Conservation (phyloP, 2,113 vertebrate species). For the Athene noctua region DNA sequence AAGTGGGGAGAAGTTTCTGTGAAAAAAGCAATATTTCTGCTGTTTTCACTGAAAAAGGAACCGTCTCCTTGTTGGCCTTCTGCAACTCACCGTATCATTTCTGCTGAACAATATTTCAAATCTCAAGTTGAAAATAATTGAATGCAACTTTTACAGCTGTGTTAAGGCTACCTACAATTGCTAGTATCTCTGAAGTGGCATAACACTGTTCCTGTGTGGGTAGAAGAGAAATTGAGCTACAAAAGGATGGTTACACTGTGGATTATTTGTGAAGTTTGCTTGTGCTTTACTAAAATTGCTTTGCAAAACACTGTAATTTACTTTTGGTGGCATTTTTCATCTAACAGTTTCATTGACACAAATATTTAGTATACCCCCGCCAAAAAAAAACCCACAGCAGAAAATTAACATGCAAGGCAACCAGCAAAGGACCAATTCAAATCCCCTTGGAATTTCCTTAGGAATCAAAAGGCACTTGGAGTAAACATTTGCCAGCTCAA, state of each 20-base stretch:
- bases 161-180: not conserved
- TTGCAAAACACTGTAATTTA: not conserved
- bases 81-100: not conserved
- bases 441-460: slow-evolving; percentile 20
- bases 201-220: not conserved
- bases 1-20: not conserved
- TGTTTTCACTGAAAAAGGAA: not conserved
- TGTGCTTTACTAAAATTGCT: not conserved
- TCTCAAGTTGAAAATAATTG: not conserved
- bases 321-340: slow-evolving; percentile 31
- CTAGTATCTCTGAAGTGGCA: not conserved
- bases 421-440: slow-evolving; percentile 7
- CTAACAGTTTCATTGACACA: not conserved
- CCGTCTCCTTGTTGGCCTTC: not conserved
- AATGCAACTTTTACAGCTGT: not conserved
- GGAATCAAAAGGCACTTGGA: slow-evolving; percentile 43
- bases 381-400: not conserved
- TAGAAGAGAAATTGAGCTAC: not conserved
- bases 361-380: not conserved
- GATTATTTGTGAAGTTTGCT: not conserved
- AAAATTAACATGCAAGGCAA: slow-evolving; percentile 21
- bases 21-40: not conserved
- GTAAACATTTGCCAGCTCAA: slow-evolving; percentile 50
- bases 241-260: not conserved
- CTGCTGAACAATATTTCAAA: not conserved